phyloP scores from a whole-genome alignment of 2,113 vertebrate species.

The Rhadina sibilatrix region DNA sequence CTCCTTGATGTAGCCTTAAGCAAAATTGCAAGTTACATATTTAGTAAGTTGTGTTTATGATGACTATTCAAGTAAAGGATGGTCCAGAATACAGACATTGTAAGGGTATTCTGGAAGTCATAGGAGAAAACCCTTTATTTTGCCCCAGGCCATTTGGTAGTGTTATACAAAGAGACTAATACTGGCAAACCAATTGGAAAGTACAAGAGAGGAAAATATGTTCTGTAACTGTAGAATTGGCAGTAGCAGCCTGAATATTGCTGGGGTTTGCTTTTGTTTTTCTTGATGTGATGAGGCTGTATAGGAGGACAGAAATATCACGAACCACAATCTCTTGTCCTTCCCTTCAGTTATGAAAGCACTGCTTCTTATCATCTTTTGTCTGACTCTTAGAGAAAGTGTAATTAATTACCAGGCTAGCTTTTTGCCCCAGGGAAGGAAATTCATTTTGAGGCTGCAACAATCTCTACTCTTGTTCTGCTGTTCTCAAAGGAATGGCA shows the following conservation, averaged over 20 bases:
- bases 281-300: background rate
- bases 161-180: background rate
- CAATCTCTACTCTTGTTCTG: slow-evolving; percentile 42
- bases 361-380: background rate
- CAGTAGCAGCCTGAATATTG: background rate
- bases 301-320: background rate
- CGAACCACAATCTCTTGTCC: background rate
- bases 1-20: background rate
- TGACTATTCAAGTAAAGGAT: background rate
- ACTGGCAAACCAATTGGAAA: background rate
- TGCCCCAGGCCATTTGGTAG: background rate
- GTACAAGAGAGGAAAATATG: background rate
- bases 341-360: background rate
- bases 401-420: slow-evolving; percentile 34
- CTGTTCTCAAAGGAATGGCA: background rate
- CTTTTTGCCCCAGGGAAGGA: slow-evolving; percentile 22
- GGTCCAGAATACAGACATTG: background rate
- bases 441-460: background rate
- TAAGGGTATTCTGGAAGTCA: background rate
- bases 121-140: background rate
- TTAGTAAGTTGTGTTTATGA: background rate
- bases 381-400: slow-evolving; percentile 42
- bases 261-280: background rate
- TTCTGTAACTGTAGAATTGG: background rate
- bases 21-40: background rate